These are phyloP conservation scores for Chironomus riparius DNA, from an alignment of 2,888 invertebrate species.

Conservation along the genomic window DNA sequence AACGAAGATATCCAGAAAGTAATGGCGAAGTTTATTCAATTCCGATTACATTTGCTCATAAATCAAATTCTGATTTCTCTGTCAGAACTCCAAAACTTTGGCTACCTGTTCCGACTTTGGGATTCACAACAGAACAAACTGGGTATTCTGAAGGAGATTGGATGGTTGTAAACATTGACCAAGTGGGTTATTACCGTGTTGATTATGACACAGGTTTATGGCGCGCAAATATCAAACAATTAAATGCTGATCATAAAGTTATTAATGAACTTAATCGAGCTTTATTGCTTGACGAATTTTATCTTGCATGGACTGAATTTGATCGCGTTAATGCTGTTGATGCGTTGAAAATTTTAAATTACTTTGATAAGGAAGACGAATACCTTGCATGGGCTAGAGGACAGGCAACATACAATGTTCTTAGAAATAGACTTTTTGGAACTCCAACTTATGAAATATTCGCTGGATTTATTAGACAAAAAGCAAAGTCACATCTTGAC, in stretches of 20 bases:
- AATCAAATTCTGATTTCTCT: background rate
- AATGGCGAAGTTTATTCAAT: background rate
- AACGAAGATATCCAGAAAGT: background rate
- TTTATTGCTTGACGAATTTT: background rate
- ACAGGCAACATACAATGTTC: background rate
- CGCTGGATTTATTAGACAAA: background rate
- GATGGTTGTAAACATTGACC: background rate
- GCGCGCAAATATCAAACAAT: constrained; percentile 45
- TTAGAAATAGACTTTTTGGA: background rate
- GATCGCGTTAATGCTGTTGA: background rate
- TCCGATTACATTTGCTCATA: background rate
- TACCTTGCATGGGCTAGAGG: background rate
- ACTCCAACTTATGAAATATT: background rate
- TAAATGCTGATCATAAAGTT: constrained; percentile 39
- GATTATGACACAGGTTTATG: constrained; percentile 44
- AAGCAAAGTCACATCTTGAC: background rate
- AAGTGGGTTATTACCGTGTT: background rate
- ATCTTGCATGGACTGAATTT: background rate
- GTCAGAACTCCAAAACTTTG: background rate
- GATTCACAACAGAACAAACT: no score
- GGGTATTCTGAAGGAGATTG: background rate
- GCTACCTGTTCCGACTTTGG: background rate
- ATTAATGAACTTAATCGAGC: background rate
- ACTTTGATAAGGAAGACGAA: background rate
- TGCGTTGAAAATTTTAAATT: background rate